phyloP scores from a whole-genome alignment of 2,113 vertebrate genomes.

The Cygnus atratus region DNA sequence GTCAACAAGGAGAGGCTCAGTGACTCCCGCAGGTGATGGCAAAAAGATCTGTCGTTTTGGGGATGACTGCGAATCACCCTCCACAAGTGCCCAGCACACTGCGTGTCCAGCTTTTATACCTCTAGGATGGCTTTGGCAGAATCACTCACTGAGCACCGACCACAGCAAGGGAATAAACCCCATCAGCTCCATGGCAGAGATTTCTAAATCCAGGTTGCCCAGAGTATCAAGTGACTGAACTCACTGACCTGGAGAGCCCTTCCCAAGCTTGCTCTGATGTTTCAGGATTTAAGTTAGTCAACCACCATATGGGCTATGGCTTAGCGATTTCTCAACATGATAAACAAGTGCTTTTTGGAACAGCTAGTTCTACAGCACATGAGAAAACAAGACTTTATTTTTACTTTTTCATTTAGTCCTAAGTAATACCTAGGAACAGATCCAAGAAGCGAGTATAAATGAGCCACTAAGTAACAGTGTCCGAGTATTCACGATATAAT shows the following conservation, averaged over 20 bases:
- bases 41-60: neutral
- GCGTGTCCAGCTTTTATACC: neutral
- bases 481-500: conserved; percentile 49
- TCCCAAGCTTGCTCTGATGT: neutral
- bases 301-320: neutral
- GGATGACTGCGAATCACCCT: neutral
- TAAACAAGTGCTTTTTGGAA: conserved; percentile 66
- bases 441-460: conserved; percentile 55
- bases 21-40: neutral
- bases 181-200: neutral
- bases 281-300: conserved; percentile 20
- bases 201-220: neutral
- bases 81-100: neutral
- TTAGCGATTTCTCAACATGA: conserved; percentile 44
- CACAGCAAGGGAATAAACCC: neutral
- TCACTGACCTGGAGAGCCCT: neutral
- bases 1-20: neutral
- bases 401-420: conserved; percentile 46
- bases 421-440: conserved; percentile 49
- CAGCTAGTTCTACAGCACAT: conserved; percentile 66
- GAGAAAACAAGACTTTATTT: conserved; percentile 66
- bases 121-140: neutral
- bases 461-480: conserved; percentile 52
- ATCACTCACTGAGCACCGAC: neutral
- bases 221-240: neutral